Percentiles rank a stretch among this genome's conserved stretches.
Conservation (phyloP, 1,140 invertebrate genomes). For the Helicorthomorpha holstii region DNA sequence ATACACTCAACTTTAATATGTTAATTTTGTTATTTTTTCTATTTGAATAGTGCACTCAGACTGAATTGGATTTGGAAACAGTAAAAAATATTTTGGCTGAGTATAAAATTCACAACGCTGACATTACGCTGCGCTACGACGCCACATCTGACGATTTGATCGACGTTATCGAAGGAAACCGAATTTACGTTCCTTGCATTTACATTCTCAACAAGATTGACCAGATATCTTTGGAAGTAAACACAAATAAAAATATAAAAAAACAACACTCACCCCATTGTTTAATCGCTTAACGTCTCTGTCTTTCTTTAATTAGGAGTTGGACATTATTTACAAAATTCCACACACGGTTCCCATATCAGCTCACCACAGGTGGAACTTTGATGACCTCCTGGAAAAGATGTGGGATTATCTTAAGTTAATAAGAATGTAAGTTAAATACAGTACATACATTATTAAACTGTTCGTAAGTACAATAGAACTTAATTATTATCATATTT, state of each 20-base stretch:
- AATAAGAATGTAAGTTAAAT: constrained; percentile 67
- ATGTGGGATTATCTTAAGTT: constrained; percentile 98
- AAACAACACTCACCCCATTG: too few relatives aligned
- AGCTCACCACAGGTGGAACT: constrained; percentile 99
- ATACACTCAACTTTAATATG: background rate
- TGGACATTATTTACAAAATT: constrained; percentile 98
- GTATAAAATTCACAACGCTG: constrained; percentile 98
- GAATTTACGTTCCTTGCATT: constrained; percentile 95
- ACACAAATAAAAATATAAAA: too few relatives aligned
- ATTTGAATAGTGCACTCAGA: too few relatives aligned
- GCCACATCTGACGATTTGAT: constrained; percentile 95
- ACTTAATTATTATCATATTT: background rate
- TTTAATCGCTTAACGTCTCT: too few relatives aligned
- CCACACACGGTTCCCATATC: constrained; percentile 98
- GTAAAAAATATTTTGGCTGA: constrained; percentile 94
- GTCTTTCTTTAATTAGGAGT: constrained; percentile 48
- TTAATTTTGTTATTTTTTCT: background rate
- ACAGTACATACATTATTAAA: background rate
- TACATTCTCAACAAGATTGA: constrained; percentile 98
- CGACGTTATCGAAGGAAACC: constrained; percentile 96
- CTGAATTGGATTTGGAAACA: constrained; percentile 84
- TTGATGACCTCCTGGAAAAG: constrained; percentile 95
- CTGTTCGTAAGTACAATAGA: background rate
- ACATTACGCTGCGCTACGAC: constrained; percentile 84
- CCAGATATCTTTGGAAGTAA: constrained; percentile 39